A percentile compares a stretch with the other conserved stretches of the same genome.
These are phyloP conservation scores for Xiphophorus maculatus DNA, from an alignment of 2,113 vertebrate genomes.

Conservation along the genomic window DNA sequence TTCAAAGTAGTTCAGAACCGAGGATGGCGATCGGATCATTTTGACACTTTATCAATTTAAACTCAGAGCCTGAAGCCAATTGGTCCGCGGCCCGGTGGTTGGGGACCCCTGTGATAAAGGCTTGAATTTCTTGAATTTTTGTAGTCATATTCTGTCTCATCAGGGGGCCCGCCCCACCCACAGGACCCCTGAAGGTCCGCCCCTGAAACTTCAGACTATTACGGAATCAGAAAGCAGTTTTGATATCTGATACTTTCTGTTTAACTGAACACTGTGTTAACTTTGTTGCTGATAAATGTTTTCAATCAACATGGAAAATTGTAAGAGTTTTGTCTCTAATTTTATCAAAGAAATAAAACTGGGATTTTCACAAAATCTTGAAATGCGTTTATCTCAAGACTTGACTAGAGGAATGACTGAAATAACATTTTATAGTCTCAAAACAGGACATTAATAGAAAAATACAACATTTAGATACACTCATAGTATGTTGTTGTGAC, in stretches of 20 bases:
- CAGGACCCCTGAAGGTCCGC: too few relatives aligned
- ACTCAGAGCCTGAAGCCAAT: too few relatives aligned
- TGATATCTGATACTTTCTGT: conserved; percentile 71
- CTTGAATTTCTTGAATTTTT: too few relatives aligned
- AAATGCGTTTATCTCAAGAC: neutral
- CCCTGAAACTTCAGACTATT: neutral
- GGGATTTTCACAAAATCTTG: conserved; percentile 56
- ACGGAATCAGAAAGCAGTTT: conserved; percentile 55
- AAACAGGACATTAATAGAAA: neutral
- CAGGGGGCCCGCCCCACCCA: too few relatives aligned
- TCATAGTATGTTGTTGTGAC: neutral
- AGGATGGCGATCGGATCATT: too few relatives aligned
- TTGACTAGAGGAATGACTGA: neutral
- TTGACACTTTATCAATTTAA: too few relatives aligned
- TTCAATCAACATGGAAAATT: conserved; percentile 53
- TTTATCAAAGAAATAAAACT: conserved; percentile 73
- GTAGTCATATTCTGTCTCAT: too few relatives aligned
- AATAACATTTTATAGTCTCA: neutral
- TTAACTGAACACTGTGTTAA: conserved; percentile 66
- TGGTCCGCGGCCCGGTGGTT: too few relatives aligned
- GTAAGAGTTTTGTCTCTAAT: conserved; percentile 68
- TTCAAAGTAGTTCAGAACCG: too few relatives aligned
- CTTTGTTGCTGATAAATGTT: conserved; percentile 64
- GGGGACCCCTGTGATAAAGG: too few relatives aligned
- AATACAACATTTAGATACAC: neutral